phyloP scores from a whole-genome alignment of 2,888 invertebrate genomes.

The Heteropelma amictum region DNA sequence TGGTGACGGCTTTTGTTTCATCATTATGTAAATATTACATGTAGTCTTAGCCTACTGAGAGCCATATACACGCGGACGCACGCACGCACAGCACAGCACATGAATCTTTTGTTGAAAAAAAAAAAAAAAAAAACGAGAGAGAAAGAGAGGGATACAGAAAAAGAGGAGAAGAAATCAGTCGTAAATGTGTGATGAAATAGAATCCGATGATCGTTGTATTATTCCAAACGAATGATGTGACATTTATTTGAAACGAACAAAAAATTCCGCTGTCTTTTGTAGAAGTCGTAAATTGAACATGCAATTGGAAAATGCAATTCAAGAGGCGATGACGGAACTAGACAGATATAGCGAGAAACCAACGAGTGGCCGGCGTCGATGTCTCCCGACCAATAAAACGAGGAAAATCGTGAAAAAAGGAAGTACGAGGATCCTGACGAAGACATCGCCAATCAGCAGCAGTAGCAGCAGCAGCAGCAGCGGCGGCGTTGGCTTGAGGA shows the following conservation, averaged over 20 bases:
- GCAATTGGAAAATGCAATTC: constrained; percentile 93
- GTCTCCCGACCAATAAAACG: constrained; percentile 24
- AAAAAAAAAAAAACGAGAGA: background rate
- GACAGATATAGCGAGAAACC: constrained; percentile 78
- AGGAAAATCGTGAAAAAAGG: constrained; percentile 36
- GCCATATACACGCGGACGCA: constrained; percentile 9
- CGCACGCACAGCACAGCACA: constrained; percentile 30
- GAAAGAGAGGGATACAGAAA: background rate
- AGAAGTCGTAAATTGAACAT: constrained; percentile 96
- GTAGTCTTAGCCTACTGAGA: constrained; percentile 27
- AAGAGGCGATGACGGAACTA: constrained; percentile 94
- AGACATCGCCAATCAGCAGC: constrained; percentile 23
- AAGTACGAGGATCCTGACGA: constrained; percentile 26
- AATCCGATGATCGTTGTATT: background rate
- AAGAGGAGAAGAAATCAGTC: too few relatives aligned
- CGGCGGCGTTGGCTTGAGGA: constrained; percentile 32
- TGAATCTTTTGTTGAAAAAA: background rate
- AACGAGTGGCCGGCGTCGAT: constrained; percentile 30
- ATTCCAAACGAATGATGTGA: background rate
- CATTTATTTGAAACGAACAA: background rate
- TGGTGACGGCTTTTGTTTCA: background rate
- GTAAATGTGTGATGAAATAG: too few relatives aligned
- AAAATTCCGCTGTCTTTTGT: constrained; percentile 69
- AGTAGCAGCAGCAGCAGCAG: constrained; percentile 24
- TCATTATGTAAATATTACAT: constrained; percentile 18